Base-by-base conservation (phyloP, 2,888 invertebrate genomes). In the Nineta flava region DNA sequence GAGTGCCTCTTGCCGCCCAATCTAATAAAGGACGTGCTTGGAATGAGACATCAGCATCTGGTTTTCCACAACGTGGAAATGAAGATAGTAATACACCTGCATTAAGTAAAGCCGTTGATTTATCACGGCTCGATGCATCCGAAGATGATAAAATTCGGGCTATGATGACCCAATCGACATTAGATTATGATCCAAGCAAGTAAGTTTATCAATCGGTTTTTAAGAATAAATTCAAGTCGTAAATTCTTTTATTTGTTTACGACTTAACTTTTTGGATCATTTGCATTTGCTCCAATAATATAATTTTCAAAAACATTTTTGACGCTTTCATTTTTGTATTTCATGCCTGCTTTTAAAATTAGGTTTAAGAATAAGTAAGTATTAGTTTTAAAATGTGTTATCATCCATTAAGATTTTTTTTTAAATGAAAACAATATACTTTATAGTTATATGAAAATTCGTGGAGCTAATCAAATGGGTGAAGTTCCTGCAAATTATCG, bases 81-180 rank as follows among this genome's bases (percentile, higher is more conserved):
- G 70, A 54, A 46, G 48, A 47, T 12, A 46, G 51, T 3, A 70
- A 67, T 51, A 65, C 69, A 60, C 76, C 68, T 58, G 57, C 57
- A 34, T 75, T 77, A 57, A 75, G 77, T 44, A 79, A 82, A 60
- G 75, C 83, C 56, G 81, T 88, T 49, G 93, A 94, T 72, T 71
- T 95, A 57, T 82, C 87, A 42, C 83, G 81, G 67, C 80, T 93
- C 70, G 88, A 92, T 71, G 90, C 88, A 54, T 87, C 91, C 48
- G 99, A 99, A 71, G 93, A 93, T 63, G 96, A 99, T 63, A 96
- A 96, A 71, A 94, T 99, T 60, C 84, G 85, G 65, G 93, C 93
- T 54, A 95, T 97, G 91, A 95, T 96, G 80, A 80, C 87, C 55
- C 95, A 96, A 66, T 94, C 96, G 31, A 94, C 95, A 32, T 84